Conservation (phyloP, 2,888 invertebrate genomes). For the Furcula furcula region DNA sequence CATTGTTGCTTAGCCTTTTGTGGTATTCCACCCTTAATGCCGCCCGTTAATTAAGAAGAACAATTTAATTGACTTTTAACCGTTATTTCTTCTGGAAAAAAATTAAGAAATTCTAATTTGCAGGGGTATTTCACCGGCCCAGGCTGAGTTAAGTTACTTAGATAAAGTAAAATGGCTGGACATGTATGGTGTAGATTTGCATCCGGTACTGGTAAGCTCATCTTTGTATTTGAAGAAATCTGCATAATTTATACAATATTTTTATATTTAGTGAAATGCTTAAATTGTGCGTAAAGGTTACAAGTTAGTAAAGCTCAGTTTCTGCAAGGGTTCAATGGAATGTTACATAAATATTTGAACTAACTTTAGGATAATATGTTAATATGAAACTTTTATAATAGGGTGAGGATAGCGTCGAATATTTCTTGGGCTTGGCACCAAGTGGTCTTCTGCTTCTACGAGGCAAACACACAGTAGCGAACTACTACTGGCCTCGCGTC, state of each 20-base stretch:
- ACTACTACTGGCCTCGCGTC: conserved; percentile 99
- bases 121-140: conserved; percentile 94
- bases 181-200: conserved; percentile 98
- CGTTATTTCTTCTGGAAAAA: conserved; percentile 21
- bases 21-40: conserved; percentile 44
- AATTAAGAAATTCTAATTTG: conserved; percentile 35
- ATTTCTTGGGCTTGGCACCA: conserved; percentile 97
- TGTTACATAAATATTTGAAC: conserved; percentile 6
- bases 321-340: too few species aligned
- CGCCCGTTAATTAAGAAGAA: conserved; percentile 53
- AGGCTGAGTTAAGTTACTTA: conserved; percentile 96
- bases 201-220: conserved; percentile 95
- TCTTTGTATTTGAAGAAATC: too few species aligned
- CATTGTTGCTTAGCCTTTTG: conserved; percentile 57
- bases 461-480: conserved; percentile 97
- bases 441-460: conserved; percentile 96
- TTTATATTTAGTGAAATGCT: too few species aligned
- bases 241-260: too few species aligned
- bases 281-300: too few species aligned
- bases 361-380: conserved; percentile 5
- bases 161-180: conserved; percentile 99
- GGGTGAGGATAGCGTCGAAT: conserved; percentile 98
- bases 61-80: conserved; percentile 48
- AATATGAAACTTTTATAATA: conserved; percentile 73
- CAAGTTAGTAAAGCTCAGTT: too few species aligned